Evolutionary conservation across 2,113 vertebrate species (phyloP), one percentile per base, ranked within the genome.

Genomic region (Odocoileus hemionus): DNA sequence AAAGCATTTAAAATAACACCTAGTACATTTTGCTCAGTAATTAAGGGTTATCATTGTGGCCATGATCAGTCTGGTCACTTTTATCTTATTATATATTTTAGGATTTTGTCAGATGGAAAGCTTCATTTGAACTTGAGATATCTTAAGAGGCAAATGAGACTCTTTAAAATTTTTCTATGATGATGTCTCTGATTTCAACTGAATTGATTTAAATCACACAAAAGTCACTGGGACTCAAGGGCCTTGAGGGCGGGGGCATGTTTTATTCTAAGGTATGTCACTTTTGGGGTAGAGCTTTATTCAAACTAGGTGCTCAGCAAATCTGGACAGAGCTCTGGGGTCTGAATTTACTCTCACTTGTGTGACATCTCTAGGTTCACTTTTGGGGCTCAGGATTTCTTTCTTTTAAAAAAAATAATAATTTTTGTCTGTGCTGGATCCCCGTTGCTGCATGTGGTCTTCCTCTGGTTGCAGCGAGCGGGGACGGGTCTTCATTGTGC

Each of bases 81-180:
- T 91, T n/a, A 76, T 95, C 50, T 93, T 76, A 55, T 78, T 89
- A 23, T 95, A 4, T 57, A 54, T 84, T 97, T 92, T 87, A 67
- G 61, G 79, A 47, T 28, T 94, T 89, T 89, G 36, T 95, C 39
- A 94, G 89, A 86, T 60, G 4, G 30, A 89, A 83, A 57, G 8
- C 19, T 82, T 86, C 19, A 86, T 96, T 90, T 58, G 55, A 43
- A 83, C 39, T 83, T 74, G 64, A 39, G 60, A 33, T 82, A 14
- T 50, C 47, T 36, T 90, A 67, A 70, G 36, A 87, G 61, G n/a
- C 16, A 28, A 6, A 19, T 36, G 16, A 74, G 33, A 82, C 19
- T 87, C 89, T 58, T 33, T 1, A 55, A 96, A 52, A 79, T 26
- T 39, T 55, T 94, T 61, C 9, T 61, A 0, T 67, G 90, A 89